Conservation (phyloP, 1,140 invertebrate genomes). For the Chironomus striatipennis region DNA sequence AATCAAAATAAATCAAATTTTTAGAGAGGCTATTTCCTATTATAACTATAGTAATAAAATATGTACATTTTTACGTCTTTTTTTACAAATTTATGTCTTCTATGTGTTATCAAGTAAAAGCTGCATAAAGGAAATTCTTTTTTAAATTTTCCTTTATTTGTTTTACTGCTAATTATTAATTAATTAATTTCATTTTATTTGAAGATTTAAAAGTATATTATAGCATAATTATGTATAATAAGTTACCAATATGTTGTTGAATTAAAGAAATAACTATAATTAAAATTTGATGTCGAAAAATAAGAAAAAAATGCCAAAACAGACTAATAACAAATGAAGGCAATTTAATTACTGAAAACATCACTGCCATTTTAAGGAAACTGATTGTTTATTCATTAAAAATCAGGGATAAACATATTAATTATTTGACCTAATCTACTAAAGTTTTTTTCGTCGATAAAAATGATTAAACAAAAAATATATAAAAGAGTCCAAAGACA, state of each 20-base stretch:
- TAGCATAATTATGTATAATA: background rate
- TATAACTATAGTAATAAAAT: background rate
- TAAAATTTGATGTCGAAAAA: background rate
- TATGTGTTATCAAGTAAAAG: background rate
- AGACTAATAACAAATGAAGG: background rate
- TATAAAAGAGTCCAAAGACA: background rate
- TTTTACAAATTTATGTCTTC: constrained; percentile 11
- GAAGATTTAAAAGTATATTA: no score
- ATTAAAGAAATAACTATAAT: background rate
- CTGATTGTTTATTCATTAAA: constrained; percentile 1
- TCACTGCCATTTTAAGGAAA: background rate
- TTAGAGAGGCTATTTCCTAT: constrained; percentile 12
- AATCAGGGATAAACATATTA: constrained; percentile 13
- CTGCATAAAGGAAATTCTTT: no score
- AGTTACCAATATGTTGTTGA: constrained; percentile 1
- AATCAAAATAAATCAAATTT: background rate
- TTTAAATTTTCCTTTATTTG: no score
- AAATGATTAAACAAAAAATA: background rate
- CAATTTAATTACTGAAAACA: background rate
- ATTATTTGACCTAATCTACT: background rate
- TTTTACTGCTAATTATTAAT: no score
- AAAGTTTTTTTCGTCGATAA: background rate
- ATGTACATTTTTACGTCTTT: constrained; percentile 7
- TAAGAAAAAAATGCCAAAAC: background rate
- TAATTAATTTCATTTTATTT: no score